phyloP scores from a whole-genome alignment of 2,113 vertebrate species.

The Notarius quadriscutis region DNA sequence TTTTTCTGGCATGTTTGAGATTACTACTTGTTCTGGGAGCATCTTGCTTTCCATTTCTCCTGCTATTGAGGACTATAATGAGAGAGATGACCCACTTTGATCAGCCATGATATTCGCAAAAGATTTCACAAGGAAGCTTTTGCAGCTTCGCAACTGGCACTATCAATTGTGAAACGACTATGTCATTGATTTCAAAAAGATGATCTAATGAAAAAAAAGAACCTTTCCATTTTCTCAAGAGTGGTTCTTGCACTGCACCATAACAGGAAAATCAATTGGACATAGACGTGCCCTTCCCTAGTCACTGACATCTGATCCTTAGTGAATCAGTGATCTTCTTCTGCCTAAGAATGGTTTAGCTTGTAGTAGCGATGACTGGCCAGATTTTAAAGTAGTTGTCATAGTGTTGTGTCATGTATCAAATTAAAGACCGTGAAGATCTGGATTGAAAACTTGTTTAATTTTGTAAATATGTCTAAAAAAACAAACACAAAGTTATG shows the following conservation, averaged over 20 bases:
- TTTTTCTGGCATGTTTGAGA: constrained; percentile 26
- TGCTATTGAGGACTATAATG: neutral
- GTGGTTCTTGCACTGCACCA: constrained; percentile 26
- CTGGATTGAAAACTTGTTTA: too few relatives aligned
- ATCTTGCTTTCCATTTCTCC: constrained; percentile 22
- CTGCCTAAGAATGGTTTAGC: neutral
- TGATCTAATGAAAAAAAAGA: constrained; percentile 4
- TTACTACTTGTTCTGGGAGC: constrained; percentile 19
- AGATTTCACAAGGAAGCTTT: constrained; percentile 25
- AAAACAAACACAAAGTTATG: too few relatives aligned
- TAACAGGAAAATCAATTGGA: constrained; percentile 37
- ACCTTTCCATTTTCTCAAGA: neutral
- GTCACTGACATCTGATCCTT: neutral
- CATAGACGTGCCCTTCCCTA: constrained; percentile 2
- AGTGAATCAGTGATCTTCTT: constrained; percentile 21
- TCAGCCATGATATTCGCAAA: constrained; percentile 18
- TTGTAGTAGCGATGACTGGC: neutral
- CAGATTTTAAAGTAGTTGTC: too few relatives aligned
- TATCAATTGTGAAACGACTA: constrained; percentile 40
- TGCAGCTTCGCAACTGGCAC: constrained; percentile 21
- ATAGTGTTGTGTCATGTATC: too few relatives aligned
- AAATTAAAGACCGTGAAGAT: too few relatives aligned
- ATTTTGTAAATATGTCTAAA: too few relatives aligned
- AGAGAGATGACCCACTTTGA: constrained; percentile 19
- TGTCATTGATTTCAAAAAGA: neutral